A percentile compares a stretch with the other conserved stretches of the same genome.
phyloP scores from a whole-genome alignment of 2,888 invertebrate genomes.

The Oasisia sp. region DNA sequence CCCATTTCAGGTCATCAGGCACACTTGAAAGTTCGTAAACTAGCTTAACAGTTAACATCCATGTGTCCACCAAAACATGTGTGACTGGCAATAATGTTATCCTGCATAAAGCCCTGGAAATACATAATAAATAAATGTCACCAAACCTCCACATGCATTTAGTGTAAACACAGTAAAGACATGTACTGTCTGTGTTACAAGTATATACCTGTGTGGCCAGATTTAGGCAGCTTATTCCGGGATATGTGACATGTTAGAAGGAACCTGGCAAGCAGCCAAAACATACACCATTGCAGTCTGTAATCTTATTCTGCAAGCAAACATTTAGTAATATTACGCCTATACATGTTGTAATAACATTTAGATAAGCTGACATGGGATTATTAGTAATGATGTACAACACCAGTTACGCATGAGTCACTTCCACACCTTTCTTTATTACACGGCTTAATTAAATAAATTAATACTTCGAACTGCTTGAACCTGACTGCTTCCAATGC shows the following conservation, averaged over 20 bases:
- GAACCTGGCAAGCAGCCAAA: background rate
- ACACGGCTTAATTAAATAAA: background rate
- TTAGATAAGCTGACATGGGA: background rate
- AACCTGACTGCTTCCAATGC: background rate
- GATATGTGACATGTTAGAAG: background rate
- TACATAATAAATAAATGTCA: too few relatives aligned
- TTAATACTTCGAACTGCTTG: background rate
- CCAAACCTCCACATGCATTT: too few relatives aligned
- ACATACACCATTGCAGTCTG: background rate
- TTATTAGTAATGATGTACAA: background rate
- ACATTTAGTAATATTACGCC: too few relatives aligned
- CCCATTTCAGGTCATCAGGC: too few relatives aligned
- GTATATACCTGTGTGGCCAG: background rate
- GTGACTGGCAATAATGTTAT: too few relatives aligned
- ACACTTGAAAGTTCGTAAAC: too few relatives aligned
- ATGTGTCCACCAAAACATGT: too few relatives aligned
- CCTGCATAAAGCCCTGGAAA: too few relatives aligned
- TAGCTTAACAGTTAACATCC: too few relatives aligned
- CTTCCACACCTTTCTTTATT: background rate
- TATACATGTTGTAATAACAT: background rate
- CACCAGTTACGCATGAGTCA: background rate
- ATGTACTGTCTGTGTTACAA: background rate
- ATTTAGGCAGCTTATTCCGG: background rate
- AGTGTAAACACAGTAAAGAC: too few relatives aligned
- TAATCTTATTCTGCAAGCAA: background rate